These are phyloP conservation scores for Umimayanthus chanpuru DNA, from an alignment of 92 coral and sea anemone genomes.

Conservation along the genomic window DNA sequence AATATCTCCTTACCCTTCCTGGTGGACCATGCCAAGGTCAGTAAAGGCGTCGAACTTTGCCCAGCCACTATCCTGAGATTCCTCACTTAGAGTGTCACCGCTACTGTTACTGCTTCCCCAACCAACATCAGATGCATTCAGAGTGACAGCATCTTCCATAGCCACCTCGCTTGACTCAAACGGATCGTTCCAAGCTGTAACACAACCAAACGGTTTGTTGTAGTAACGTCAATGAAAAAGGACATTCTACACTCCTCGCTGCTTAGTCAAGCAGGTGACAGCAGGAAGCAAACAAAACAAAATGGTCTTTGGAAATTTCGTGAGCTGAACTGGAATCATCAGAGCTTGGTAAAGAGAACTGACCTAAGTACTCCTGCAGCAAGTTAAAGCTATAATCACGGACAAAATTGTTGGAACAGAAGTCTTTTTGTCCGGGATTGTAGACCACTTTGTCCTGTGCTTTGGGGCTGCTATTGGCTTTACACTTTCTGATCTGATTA, in stretches of 20 bases:
- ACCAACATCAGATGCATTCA: slow-evolving; percentile 94
- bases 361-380: neutral
- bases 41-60: slow-evolving; percentile 94
- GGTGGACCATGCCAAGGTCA: slow-evolving; percentile 74
- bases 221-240: neutral
- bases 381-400: too few species aligned
- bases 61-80: slow-evolving; percentile 85
- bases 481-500: too few species aligned
- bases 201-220: neutral
- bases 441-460: too few species aligned
- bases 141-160: slow-evolving; percentile 80
- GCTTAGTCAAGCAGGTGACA: neutral
- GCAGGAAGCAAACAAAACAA: neutral
- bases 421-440: too few species aligned
- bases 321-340: neutral
- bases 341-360: neutral
- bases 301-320: neutral
- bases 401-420: too few species aligned
- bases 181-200: slow-evolving; percentile 81
- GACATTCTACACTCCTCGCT: too few species aligned
- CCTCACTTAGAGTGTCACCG: slow-evolving; percentile 31
- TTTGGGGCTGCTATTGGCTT: too few species aligned
- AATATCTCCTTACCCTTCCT: slow-evolving; percentile 17
- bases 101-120: slow-evolving; percentile 72
- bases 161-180: slow-evolving; percentile 78